Conservation (phyloP, 2,797 vertebrate species). For the Anolis apletophallus region DNA sequence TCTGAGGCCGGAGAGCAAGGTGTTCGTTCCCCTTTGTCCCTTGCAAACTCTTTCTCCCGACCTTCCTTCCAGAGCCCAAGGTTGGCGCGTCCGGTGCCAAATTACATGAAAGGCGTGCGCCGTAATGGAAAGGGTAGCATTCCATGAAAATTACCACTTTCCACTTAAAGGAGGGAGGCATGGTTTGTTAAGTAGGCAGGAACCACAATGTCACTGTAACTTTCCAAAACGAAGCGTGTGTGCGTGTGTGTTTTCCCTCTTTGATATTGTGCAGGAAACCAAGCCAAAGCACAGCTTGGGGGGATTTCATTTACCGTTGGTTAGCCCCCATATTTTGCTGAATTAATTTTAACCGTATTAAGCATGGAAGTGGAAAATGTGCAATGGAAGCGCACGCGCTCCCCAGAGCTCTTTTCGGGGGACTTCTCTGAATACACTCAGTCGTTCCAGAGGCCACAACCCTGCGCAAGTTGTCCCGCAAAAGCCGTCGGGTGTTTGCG, state of each 20-base stretch:
- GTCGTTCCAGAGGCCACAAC: conserved; percentile 59
- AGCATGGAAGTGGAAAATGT: conserved; percentile 38
- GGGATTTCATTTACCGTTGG: conserved; percentile 38
- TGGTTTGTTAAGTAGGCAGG: conserved; percentile 73
- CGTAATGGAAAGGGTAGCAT: conserved; percentile 72
- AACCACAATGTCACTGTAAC: conserved; percentile 65
- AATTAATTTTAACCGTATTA: background rate
- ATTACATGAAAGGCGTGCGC: conserved; percentile 73
- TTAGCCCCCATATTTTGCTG: conserved; percentile 43
- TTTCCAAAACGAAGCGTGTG: conserved; percentile 57
- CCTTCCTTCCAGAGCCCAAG: conserved; percentile 77
- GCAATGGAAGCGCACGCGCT: conserved; percentile 36
- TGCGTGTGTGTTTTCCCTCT: background rate
- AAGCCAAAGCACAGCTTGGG: conserved; percentile 9
- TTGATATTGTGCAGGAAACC: conserved; percentile 28
- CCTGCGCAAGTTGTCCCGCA: background rate
- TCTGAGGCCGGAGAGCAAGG: conserved; percentile 6
- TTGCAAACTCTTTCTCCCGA: conserved; percentile 55
- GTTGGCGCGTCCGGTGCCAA: conserved; percentile 74
- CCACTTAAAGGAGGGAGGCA: conserved; percentile 59
- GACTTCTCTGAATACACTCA: conserved; percentile 59
- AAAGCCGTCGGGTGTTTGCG: too few relatives aligned
- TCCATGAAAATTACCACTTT: conserved; percentile 73
- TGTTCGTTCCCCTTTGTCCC: conserved; percentile 71
- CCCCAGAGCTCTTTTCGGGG: conserved; percentile 29